Base-by-base conservation (phyloP, 2,888 invertebrate species). In the Nomada goodeniana region DNA sequence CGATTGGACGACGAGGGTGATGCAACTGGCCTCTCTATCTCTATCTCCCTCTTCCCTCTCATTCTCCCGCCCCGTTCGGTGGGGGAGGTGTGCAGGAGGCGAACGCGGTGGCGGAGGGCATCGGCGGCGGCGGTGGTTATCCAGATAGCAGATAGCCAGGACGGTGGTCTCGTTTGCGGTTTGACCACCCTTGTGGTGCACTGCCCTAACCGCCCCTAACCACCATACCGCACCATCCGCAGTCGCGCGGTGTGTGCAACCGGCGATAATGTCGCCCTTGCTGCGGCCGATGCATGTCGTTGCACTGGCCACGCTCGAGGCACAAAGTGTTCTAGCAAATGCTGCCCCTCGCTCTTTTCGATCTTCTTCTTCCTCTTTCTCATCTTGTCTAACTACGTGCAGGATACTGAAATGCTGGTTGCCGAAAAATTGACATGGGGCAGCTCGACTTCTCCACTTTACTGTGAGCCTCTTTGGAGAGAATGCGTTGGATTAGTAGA, bases 121-220 rank as follows among this genome's bases (percentile, higher is more conserved):
- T 72, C 85, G 84, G 86, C 84, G 88, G 91, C 89, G 87, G 89
- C 84, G 91, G 93, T 90, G 93, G 93, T 93, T 93, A 93, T 93
- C 93, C 93, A 92, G 93, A 93, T 93, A 93, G 93, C 93, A 92
- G 93, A 93, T 93, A 93, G 93, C 93, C 93, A 92, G 93, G 92
- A 92, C 92, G 91, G 93, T 89, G 93, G 93, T 93, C 93, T 93
- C 93, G 93, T 93, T 93, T 93, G 93, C 90, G 93, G 93, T 93
- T 92, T 91, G 92, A 93, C 93, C 93, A 92, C 93, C 93, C 93
- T 93, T 93, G 93, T 89, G 93, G 93, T 90, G 90, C 91, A 89
- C 90, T 91, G 90, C 90, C 91, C 92, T 92, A 91, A 91, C 92
- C 92, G 88, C 90, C 91, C 91, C 91, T 90, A 91, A 92, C 93